phyloP scores from a whole-genome alignment of 2,113 vertebrate genomes.

The Pterophyllum scalare region DNA sequence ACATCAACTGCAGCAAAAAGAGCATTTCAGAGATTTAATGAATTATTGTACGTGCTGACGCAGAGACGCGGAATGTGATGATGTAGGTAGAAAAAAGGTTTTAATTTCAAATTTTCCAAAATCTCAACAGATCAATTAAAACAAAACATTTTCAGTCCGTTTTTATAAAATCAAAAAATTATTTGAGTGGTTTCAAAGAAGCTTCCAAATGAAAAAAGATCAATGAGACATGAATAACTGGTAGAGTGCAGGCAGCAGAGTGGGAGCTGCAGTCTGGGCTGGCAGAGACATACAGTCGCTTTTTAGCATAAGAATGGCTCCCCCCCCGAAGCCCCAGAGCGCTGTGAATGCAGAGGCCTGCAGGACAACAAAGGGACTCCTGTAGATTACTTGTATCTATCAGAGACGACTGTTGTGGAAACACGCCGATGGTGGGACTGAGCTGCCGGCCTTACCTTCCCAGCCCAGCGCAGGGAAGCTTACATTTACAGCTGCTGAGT shows the following conservation, averaged over 20 bases:
- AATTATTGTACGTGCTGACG: not conserved
- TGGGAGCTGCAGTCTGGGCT: constrained; percentile 2
- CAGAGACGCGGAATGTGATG: not conserved
- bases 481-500: not conserved
- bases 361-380: constrained; percentile 64
- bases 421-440: constrained; percentile 47
- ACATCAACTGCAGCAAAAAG: not conserved
- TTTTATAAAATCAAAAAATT: no score
- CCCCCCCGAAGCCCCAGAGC: constrained; percentile 36
- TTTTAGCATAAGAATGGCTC: constrained; percentile 77
- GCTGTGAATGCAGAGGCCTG: constrained; percentile 6
- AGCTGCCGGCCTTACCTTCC: not conserved
- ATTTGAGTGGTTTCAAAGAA: not conserved
- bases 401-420: constrained; percentile 76
- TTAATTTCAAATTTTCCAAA: not conserved
- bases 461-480: not conserved
- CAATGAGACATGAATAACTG: not conserved
- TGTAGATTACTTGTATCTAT: constrained; percentile 77
- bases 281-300: constrained; percentile 5
- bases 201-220: not conserved
- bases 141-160: not conserved
- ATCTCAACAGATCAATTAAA: not conserved
- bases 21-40: not conserved
- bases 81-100: not conserved
- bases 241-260: not conserved